Conservation (phyloP, 2,113 vertebrate species). For the Isichthys henryi region DNA sequence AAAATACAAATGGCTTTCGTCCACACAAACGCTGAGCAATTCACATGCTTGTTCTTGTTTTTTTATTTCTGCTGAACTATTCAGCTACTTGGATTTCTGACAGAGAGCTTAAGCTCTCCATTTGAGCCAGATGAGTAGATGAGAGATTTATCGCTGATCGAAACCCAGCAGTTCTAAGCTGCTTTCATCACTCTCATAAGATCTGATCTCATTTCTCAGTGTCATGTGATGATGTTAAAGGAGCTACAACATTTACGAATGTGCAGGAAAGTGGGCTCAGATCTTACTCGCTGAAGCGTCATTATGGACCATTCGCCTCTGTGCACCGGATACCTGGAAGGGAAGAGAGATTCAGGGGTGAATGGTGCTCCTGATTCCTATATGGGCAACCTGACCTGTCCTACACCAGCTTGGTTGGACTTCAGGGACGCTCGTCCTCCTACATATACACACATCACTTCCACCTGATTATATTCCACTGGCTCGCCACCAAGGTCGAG, state of each 20-base stretch:
- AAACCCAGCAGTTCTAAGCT: background rate
- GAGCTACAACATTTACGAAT: background rate
- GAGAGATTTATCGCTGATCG: background rate
- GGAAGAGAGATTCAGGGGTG: constrained; percentile 17
- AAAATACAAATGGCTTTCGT: background rate
- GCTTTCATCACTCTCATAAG: background rate
- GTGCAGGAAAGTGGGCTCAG: background rate
- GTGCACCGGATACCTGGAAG: constrained; percentile 41
- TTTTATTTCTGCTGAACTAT: background rate
- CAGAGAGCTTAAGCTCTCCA: background rate
- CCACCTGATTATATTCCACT: background rate
- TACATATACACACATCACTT: background rate
- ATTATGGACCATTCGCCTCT: constrained; percentile 41
- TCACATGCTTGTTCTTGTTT: background rate
- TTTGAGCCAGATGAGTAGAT: background rate
- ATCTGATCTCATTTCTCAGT: constrained; percentile 29
- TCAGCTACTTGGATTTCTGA: background rate
- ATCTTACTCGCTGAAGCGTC: constrained; percentile 58
- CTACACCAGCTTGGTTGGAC: background rate
- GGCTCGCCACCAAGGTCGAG: background rate
- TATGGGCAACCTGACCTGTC: background rate
- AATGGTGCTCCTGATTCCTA: background rate
- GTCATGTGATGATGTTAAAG: constrained; percentile 37
- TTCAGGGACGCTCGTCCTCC: background rate
- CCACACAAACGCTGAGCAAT: background rate